Base-by-base conservation (phyloP, 2,113 vertebrate genomes). In the Vidua chalybeata region DNA sequence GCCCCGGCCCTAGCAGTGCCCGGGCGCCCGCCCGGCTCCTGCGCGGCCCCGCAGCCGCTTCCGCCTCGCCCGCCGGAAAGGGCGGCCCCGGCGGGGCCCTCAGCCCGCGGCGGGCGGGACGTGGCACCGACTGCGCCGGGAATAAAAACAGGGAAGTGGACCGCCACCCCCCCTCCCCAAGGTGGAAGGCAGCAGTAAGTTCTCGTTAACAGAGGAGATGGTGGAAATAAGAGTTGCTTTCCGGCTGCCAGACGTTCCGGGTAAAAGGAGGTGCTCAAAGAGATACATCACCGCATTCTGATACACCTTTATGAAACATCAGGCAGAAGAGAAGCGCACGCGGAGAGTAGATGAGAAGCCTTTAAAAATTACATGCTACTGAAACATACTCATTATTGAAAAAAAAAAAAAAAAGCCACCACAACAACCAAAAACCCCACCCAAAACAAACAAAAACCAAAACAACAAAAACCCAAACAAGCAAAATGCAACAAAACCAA, bases 131-230 rank as follows among this genome's bases (percentile, higher is more conserved):
- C 5, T 5, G 37, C 15, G 7, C 7, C 2, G 18, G 23, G 19
- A 24, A 1, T 4, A 1, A 10, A 10, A 8, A 7, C 18, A 12
- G 0, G 16, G 31, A 3, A 1, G 3, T 1, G 23, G 18, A 35
- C 4, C 2, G 10, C 1, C 6, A 2, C 1, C 18, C 17, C 8
- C 22, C 10, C 24, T 7, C 35, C 5, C 9, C 3, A 0, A 8
- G 11, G 5, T 6, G 1, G 19, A 16, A 20, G 23, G 3, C 39
- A 3, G 0, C 5, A 2, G 0, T 10, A 2, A 7, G 1, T 5
- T 3, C 5, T 31, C 12, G 15, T 23, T 31, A 22, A 11, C 13
- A 13, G 1, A 7, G 11, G 12, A 21, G 18, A 6, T 5, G 21
- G 15, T 11, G 13, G 27, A 13, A 64, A 6, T 2, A 3, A 12